phyloP scores from a whole-genome alignment of 53 echinoderm and acorn worm genomes.

The Paracentrotus lividus region DNA sequence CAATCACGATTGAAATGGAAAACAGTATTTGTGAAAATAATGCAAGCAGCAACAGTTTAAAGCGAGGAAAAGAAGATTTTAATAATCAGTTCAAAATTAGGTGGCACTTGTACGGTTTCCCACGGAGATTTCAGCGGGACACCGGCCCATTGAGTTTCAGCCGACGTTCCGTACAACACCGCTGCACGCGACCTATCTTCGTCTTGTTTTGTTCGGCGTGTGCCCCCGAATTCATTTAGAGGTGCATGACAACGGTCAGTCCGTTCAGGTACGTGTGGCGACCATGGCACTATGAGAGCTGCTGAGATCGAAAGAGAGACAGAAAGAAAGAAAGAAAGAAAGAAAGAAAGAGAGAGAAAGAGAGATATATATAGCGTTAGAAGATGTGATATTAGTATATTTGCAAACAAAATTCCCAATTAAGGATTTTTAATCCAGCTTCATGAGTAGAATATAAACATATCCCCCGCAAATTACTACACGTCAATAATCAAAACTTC shows the following conservation, averaged over 20 bases:
- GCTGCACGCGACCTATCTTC: conserved; percentile 36
- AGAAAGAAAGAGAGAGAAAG: background rate
- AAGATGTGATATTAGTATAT: background rate
- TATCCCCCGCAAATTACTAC: background rate
- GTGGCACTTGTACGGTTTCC: conserved; percentile 62
- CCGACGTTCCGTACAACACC: background rate
- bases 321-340: background rate
- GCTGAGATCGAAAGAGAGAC: background rate
- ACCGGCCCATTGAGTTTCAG: conserved; percentile 43
- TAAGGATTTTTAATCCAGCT: background rate
- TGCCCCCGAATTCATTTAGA: conserved; percentile 35
- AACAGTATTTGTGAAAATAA: conserved; percentile 16
- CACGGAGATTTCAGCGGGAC: conserved; percentile 65
- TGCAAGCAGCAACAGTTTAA: conserved; percentile 49
- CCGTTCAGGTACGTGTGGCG: background rate
- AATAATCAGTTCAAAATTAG: conserved; percentile 29
- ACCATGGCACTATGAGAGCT: background rate
- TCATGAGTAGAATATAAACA: background rate
- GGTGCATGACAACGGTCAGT: background rate
- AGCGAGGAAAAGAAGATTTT: conserved; percentile 26
- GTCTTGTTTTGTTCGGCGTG: conserved; percentile 13
- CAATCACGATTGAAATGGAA: conserved; percentile 11
- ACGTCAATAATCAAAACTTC: background rate
- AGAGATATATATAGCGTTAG: background rate
- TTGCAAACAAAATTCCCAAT: conserved; percentile 32